Evolutionary conservation across 2,113 vertebrate genomes (phyloP).

Genomic region (Rhinolophus ferrumequinum): DNA sequence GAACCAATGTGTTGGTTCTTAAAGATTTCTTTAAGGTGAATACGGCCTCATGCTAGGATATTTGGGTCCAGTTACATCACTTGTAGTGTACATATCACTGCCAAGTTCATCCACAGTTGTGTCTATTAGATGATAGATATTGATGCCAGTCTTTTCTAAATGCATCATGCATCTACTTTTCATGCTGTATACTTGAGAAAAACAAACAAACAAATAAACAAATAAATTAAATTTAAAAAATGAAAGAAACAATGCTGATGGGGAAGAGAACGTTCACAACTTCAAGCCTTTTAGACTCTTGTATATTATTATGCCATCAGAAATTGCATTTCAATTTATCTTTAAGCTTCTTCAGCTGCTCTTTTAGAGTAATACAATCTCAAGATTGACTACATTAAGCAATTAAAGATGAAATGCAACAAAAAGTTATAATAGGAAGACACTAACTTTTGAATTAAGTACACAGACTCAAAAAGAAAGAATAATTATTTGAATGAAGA

Average conservation of each 20-base stretch:
- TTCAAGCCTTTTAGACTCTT: conserved; percentile 42
- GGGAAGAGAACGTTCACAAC: background rate
- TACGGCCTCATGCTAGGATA: background rate
- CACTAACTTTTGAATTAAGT: conserved; percentile 43
- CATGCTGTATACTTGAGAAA: background rate
- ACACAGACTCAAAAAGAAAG: background rate
- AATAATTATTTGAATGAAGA: conserved; percentile 9
- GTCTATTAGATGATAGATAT: background rate
- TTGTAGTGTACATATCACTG: background rate
- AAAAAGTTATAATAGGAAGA: conserved; percentile 38
- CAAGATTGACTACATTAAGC: conserved; percentile 47
- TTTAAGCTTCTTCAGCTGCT: background rate
- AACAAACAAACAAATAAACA: background rate
- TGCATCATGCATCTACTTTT: background rate
- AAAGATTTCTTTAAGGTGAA: conserved; percentile 1
- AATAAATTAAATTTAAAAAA: background rate
- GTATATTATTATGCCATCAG: background rate
- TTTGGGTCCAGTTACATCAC: background rate
- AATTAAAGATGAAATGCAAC: conserved; percentile 41
- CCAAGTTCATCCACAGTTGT: background rate
- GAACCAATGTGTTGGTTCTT: background rate
- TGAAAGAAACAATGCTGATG: background rate
- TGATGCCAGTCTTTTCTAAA: background rate
- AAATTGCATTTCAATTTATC: conserved; percentile 32
- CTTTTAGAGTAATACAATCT: conserved; percentile 46